Conservation (phyloP, 1,140 invertebrate genomes). For the Procambarus virginalis region DNA sequence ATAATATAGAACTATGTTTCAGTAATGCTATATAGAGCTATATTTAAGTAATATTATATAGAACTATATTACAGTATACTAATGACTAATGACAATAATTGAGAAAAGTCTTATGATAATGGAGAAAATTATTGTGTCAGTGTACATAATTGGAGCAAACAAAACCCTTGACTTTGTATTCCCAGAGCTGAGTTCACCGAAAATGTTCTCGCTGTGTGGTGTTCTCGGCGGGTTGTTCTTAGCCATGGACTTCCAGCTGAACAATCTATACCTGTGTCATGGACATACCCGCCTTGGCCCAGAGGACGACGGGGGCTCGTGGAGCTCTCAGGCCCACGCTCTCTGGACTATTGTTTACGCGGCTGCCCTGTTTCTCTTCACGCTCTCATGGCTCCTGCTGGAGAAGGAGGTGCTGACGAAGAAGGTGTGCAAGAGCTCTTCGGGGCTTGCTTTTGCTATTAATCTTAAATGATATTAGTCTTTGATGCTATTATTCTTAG, state of each 20-base stretch:
- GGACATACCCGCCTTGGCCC: conserved; percentile 17
- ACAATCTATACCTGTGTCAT: conserved; percentile 58
- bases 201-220: conserved; percentile 65
- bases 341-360: conserved; percentile 66
- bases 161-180: too few species aligned
- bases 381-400: conserved; percentile 60
- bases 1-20: too few species aligned
- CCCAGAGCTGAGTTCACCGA: conserved; percentile 61
- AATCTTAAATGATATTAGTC: too few species aligned
- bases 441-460: too few species aligned
- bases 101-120: too few species aligned
- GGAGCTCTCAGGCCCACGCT: conserved; percentile 59
- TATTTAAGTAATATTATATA: too few species aligned
- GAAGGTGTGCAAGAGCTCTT: conserved; percentile 8
- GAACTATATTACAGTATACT: too few species aligned
- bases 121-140: too few species aligned
- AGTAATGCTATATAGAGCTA: too few species aligned
- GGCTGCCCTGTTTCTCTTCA: conserved; percentile 59
- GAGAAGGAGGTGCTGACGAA: conserved; percentile 56
- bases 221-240: conserved; percentile 64
- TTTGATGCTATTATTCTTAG: too few species aligned
- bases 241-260: conserved; percentile 66
- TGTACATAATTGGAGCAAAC: too few species aligned
- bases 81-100: too few species aligned
- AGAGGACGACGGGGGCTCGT: conserved; percentile 18